phyloP scores from a whole-genome alignment of 2,797 vertebrate genomes.

The Trematomus bernacchii region DNA sequence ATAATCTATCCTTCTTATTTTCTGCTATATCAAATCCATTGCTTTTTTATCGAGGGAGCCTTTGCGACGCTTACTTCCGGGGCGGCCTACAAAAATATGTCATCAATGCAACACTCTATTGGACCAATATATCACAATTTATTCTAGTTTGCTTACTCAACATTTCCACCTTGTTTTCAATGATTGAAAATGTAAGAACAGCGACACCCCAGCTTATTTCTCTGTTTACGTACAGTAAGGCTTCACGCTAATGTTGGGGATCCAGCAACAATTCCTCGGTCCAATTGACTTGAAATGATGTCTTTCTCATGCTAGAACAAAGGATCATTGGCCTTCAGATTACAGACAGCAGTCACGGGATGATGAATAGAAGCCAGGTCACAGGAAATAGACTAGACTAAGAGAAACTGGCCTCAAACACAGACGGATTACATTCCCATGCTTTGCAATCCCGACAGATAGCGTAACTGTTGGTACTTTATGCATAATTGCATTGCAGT shows the following conservation, averaged over 20 bases:
- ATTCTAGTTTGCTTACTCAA: no score
- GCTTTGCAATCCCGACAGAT: conserved; percentile 26
- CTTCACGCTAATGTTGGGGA: not conserved
- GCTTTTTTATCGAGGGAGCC: no score
- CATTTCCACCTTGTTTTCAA: not conserved
- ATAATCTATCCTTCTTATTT: no score
- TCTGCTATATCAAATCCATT: no score
- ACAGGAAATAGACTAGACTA: conserved; percentile 73
- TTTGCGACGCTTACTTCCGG: no score
- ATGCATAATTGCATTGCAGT: conserved; percentile 19
- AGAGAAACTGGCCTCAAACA: conserved; percentile 55
- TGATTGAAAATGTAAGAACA: not conserved
- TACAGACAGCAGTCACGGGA: conserved; percentile 60
- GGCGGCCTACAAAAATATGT: no score
- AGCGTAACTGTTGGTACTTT: conserved; percentile 2
- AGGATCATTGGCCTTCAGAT: conserved; percentile 22
- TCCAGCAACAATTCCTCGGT: not conserved
- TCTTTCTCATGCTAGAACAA: not conserved
- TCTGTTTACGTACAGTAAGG: not conserved
- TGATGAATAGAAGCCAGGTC: conserved; percentile 65
- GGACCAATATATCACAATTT: no score
- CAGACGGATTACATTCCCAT: conserved; percentile 42
- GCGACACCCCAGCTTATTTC: not conserved
- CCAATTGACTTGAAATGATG: not conserved
- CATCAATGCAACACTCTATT: no score